Base-by-base conservation (phyloP, 2,888 invertebrate genomes). In the Blera fallax region DNA sequence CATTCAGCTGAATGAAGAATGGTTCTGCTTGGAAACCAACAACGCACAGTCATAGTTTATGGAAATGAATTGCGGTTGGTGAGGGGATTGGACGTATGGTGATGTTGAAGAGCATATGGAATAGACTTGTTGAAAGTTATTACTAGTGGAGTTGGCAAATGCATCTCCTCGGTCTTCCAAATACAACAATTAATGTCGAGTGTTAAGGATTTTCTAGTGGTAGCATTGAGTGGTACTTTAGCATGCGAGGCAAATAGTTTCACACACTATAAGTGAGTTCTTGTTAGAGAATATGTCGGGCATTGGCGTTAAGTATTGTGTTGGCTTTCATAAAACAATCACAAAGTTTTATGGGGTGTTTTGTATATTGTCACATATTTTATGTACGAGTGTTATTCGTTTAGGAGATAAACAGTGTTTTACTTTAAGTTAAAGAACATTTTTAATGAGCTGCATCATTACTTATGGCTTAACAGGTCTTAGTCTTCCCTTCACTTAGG, bases 151-250 rank as follows among this genome's bases (percentile, higher is more conserved):
- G 67, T 74, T 58, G 76, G 81, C 62, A 62, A 76, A 52, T 79
- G 65, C 56, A 64, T 65, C 73, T 8, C 34, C 52, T 34, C 45
- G 43, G 54, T 69, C 58, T 76, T 70, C 76, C 18, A 43, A 76
- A 77, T 52, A 78, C 65, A 83, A 78, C 82, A 83, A 83, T 83
- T 77, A 83, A 72, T 83, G 82, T 83, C 82, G 78, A 83, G 82
- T 83, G 82, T 60, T 65, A 78, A 78, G 64, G 29, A 72, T 78
- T 78, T 72, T 83, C 18, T 56, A 60, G 72, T 82, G 78, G n/a
- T n/a, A 52, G 34, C 78, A 72, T 72, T 60, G 72, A 78, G 72
- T 83, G 72, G 77, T 83, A 52, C 77, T 82, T 64, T 54, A 45
- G 45, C 40, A 34, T 60, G 27, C 18, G 50, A 56, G 34, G 62